Base-by-base conservation (phyloP, 2,888 invertebrate genomes). In the Brachyptera risi region DNA sequence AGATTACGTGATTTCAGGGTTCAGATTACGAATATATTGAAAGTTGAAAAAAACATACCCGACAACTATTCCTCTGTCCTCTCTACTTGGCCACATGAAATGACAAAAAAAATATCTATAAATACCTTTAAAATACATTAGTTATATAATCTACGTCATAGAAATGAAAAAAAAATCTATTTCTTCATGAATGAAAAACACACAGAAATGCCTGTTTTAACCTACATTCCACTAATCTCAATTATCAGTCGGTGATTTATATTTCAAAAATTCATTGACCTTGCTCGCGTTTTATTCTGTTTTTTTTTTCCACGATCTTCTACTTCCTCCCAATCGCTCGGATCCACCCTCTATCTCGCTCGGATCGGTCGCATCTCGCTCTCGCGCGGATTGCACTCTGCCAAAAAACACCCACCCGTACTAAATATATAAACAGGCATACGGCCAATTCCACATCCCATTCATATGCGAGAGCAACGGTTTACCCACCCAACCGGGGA, bases 391-490 rank as follows among this genome's bases (percentile, higher is more conserved):
- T 21, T 21, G 3, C 47, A 21, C 38, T 19, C 4, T 63, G 63
- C 63, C 63, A 63, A 63, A 19, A n/a, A 58, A 58, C 77, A 75
- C 76, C 75, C 74, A 77, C 77, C 71, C 73, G 67, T 70, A 71
- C 76, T 77, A 77, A 75, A 78, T 76, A 76, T 77, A 78, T 69
- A 70, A 37, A 19, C 71, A 72, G 76, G 77, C 76, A 78, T 67
- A 63, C 67, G 68, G 73, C 78, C 77, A 77, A 77, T 75, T 77
- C 75, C 73, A 74, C 73, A 72, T 71, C 75, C 75, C 77, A 77
- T 77, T 77, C 77, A 77, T 75, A 73, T n/a, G 74, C 65, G 62
- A 61, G 59, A 49, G 17, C 54, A 9, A 21, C 24, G 2, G 19
- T 21, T 9, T 24, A 24, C 13, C 24, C 4, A n/a, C 24, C 3